phyloP scores from a whole-genome alignment of 2,797 vertebrate species.

The Rhinella marina region DNA sequence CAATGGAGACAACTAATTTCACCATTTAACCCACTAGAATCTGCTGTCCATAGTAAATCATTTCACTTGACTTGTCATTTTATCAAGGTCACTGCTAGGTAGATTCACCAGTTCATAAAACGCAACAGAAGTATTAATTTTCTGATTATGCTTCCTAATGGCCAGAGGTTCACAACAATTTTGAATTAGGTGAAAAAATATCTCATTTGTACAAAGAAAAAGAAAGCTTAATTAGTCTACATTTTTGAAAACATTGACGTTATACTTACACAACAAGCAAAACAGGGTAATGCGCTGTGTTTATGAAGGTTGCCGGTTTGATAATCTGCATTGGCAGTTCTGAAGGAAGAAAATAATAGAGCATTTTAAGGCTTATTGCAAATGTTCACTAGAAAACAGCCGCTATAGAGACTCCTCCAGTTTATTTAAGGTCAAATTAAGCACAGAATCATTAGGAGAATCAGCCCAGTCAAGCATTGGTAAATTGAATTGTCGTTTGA shows the following conservation, averaged over 20 bases:
- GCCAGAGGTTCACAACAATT: not conserved
- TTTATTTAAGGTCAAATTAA: constrained; percentile 53
- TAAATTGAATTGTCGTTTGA: constrained; percentile 58
- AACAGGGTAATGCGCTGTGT: constrained; percentile 87
- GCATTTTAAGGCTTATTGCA: constrained; percentile 41
- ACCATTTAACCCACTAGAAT: too few species aligned
- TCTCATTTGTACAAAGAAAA: not conserved
- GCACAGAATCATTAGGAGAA: constrained; percentile 49
- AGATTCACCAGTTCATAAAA: too few species aligned
- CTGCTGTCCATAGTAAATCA: too few species aligned
- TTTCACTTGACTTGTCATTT: too few species aligned
- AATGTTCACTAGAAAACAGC: not conserved
- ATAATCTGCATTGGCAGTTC: constrained; percentile 90
- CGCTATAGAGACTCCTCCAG: constrained; percentile 23
- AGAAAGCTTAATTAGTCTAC: not conserved
- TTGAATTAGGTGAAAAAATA: not conserved
- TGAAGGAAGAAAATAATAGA: constrained; percentile 66
- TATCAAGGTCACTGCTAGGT: too few species aligned
- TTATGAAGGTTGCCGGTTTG: constrained; percentile 88
- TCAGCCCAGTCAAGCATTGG: constrained; percentile 34
- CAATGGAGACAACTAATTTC: too few species aligned
- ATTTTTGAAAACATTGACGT: not conserved
- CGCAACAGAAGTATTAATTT: too few species aligned
- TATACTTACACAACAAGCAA: constrained; percentile 93
- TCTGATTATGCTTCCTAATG: not conserved